Percentiles rank a stretch among this genome's conserved stretches.
These are phyloP conservation scores for Augiades crinisus DNA, from an alignment of 2,888 invertebrate genomes.

Conservation along the genomic window DNA sequence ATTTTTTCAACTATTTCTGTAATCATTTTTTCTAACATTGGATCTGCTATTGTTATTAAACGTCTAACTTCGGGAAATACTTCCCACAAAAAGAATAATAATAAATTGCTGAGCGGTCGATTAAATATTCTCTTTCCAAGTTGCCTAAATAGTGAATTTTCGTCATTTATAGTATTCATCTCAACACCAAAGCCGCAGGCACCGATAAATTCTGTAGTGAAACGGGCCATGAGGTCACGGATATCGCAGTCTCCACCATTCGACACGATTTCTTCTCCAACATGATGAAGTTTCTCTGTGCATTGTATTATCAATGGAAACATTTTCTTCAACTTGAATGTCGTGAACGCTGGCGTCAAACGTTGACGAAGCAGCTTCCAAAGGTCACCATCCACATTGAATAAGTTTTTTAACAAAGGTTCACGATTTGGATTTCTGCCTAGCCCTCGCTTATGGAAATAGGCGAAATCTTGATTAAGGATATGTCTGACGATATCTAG, in stretches of 20 bases:
- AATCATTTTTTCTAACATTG: conserved; percentile 30
- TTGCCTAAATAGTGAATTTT: not conserved
- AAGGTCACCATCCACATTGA: conserved; percentile 53
- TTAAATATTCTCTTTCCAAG: conserved; percentile 36
- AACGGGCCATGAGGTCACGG: too few relatives aligned
- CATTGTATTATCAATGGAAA: too few relatives aligned
- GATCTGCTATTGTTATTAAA: conserved; percentile 12
- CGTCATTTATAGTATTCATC: not conserved
- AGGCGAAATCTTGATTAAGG: conserved; percentile 49
- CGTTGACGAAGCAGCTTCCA: conserved; percentile 62
- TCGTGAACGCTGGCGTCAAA: conserved; percentile 61
- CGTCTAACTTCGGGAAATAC: conserved; percentile 43
- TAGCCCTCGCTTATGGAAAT: conserved; percentile 51
- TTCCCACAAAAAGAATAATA: conserved; percentile 34
- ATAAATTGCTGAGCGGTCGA: conserved; percentile 34
- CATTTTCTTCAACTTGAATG: conserved; percentile 56
- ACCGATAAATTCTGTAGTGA: conserved; percentile 50
- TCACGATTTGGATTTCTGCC: conserved; percentile 46
- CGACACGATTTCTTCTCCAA: conserved; percentile 32
- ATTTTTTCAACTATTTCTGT: conserved; percentile 40
- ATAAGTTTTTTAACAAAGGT: conserved; percentile 48
- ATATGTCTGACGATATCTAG: conserved; percentile 49
- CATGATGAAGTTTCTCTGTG: conserved; percentile 48
- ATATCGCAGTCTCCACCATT: conserved; percentile 41
- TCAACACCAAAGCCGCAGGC: too few relatives aligned